These are phyloP conservation scores for Corbicula japonica DNA, from an alignment of 2,888 invertebrate species.

Conservation along the genomic window DNA sequence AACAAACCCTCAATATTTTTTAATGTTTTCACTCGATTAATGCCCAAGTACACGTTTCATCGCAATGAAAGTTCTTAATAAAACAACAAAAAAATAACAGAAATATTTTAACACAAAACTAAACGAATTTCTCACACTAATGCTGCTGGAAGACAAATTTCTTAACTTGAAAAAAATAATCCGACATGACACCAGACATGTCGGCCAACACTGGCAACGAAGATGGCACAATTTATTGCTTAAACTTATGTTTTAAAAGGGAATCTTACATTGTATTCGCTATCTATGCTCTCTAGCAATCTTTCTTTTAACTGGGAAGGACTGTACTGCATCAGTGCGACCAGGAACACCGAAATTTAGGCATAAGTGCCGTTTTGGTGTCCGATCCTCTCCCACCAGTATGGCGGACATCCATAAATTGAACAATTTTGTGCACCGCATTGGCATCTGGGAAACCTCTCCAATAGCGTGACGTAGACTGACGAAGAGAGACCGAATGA, in stretches of 20 bases:
- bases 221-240: constrained; percentile 28
- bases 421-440: constrained; percentile 80
- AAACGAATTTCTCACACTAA: too few relatives aligned
- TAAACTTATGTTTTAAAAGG: constrained; percentile 21
- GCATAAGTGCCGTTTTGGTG: constrained; percentile 87
- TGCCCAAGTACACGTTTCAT: too few relatives aligned
- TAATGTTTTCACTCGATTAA: too few relatives aligned
- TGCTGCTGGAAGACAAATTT: too few relatives aligned
- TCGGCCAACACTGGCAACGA: constrained; percentile 59
- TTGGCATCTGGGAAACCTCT: constrained; percentile 85
- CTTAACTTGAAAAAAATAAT: constrained; percentile 33
- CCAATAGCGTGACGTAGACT: constrained; percentile 84
- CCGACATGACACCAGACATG: constrained; percentile 56
- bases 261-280: constrained; percentile 98
- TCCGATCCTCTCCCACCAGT: constrained; percentile 87
- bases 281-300: constrained; percentile 98
- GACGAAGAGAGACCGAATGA: constrained; percentile 73
- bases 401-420: constrained; percentile 88
- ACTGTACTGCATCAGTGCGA: constrained; percentile 88
- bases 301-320: constrained; percentile 94
- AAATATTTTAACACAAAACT: too few relatives aligned
- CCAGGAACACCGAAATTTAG: constrained; percentile 87
- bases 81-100: too few relatives aligned
- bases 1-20: too few relatives aligned
- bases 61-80: too few relatives aligned